phyloP scores from a whole-genome alignment of 2,797 vertebrate genomes.

The Phoxinus dragarum region DNA sequence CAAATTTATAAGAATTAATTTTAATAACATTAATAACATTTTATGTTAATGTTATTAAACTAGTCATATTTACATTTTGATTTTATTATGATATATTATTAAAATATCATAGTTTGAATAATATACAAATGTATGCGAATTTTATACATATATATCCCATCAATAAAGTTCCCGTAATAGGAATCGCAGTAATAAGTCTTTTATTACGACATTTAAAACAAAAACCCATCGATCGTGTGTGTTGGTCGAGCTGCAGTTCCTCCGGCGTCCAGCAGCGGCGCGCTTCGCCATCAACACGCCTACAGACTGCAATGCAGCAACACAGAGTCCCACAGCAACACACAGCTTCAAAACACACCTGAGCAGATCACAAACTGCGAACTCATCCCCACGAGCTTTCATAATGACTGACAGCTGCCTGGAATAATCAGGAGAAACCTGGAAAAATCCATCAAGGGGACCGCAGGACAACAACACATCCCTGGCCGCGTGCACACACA shows the following conservation, averaged over 20 bases:
- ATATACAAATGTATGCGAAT: too few species aligned
- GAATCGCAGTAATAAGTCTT: not conserved
- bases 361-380: not conserved
- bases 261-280: slow-evolving; percentile 43
- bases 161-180: not conserved
- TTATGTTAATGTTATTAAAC: too few species aligned
- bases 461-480: not conserved
- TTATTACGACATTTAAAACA: not conserved
- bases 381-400: not conserved
- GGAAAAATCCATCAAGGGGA: slow-evolving; percentile 47
- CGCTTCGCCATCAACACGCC: slow-evolving; percentile 20
- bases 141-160: too few species aligned
- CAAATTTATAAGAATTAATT: too few species aligned
- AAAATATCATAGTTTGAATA: too few species aligned
- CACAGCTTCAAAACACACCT: not conserved
- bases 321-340: slow-evolving; percentile 35
- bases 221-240: slow-evolving; percentile 26
- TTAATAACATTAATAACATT: too few species aligned
- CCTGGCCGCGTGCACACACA: too few species aligned
- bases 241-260: slow-evolving; percentile 62
- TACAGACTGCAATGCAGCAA: slow-evolving; percentile 82
- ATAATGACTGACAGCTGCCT: slow-evolving; percentile 64
- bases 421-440: not conserved
- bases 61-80: too few species aligned
- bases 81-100: too few species aligned